phyloP scores from a whole-genome alignment of 1,140 invertebrate species.

The Asbolus verrucosus region DNA sequence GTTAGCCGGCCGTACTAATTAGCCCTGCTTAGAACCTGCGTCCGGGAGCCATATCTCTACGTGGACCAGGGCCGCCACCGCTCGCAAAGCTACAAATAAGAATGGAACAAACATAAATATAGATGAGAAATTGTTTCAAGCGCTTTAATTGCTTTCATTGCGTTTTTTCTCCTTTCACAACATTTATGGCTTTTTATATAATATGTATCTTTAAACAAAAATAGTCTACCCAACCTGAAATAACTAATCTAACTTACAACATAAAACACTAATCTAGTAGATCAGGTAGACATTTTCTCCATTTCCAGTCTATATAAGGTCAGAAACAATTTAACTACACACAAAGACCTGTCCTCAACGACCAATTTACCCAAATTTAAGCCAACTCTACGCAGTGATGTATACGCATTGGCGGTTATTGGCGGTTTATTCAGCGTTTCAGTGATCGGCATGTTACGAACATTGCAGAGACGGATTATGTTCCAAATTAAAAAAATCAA shows the following conservation, averaged over 20 bases:
- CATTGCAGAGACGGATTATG: no score
- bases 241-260: conserved; percentile 15
- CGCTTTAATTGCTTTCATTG: conserved; percentile 13
- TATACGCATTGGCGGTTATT: no score
- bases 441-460: no score
- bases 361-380: conserved; percentile 31
- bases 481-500: no score
- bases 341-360: neutral
- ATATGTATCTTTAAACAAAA: neutral
- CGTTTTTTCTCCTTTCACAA: conserved; percentile 35
- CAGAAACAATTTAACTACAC: neutral
- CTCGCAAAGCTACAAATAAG: conserved; percentile 63
- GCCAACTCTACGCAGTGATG: neutral
- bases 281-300: conserved; percentile 11
- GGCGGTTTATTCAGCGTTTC: no score
- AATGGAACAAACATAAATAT: conserved; percentile 42
- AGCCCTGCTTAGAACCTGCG: conserved; percentile 54
- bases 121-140: neutral
- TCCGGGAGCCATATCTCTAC: conserved; percentile 56
- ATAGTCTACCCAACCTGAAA: conserved; percentile 9
- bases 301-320: conserved; percentile 35
- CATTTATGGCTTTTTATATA: neutral
- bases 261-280: conserved; percentile 21
- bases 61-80: conserved; percentile 58
- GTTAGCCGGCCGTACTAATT: neutral